Percentiles rank a stretch among this genome's conserved stretches.
Conservation (phyloP, 2,888 invertebrate genomes). For the Blera fallax region DNA sequence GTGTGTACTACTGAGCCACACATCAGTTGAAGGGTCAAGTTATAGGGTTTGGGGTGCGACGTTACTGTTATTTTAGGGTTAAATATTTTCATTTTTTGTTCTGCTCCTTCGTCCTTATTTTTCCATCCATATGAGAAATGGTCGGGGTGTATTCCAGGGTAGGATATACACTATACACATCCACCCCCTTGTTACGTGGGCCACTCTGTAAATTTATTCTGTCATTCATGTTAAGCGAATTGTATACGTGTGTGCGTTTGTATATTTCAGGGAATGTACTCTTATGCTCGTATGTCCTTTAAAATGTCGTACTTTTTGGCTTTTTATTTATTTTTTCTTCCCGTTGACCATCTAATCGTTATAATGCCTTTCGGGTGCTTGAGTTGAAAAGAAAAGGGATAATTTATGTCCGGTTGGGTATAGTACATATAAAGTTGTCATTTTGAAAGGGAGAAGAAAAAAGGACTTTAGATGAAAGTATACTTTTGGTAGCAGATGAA, state of each 20-base stretch:
- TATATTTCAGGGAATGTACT: background rate
- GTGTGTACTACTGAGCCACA: constrained; percentile 18
- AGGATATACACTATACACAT: constrained; percentile 7
- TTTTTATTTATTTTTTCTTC: constrained; percentile 35
- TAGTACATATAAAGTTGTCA: constrained; percentile 41
- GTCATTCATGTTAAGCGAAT: constrained; percentile 33
- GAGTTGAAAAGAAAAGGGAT: constrained; percentile 56
- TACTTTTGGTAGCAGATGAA: background rate
- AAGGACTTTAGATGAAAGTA: background rate
- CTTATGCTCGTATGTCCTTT: constrained; percentile 47
- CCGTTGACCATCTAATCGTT: constrained; percentile 53
- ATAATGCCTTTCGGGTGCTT: constrained; percentile 58
- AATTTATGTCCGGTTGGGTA: constrained; percentile 52
- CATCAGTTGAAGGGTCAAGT: constrained; percentile 71
- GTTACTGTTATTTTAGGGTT: constrained; percentile 72
- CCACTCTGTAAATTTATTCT: constrained; percentile 50
- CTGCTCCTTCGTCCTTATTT: constrained; percentile 43
- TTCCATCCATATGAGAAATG: constrained; percentile 13
- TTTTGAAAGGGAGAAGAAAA: background rate
- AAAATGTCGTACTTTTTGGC: constrained; percentile 53
- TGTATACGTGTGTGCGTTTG: background rate
- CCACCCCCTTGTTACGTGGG: constrained; percentile 55
- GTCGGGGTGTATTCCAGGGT: constrained; percentile 16
- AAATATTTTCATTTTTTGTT: constrained; percentile 63
- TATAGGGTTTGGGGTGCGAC: constrained; percentile 68